These are phyloP conservation scores for Cyclophora punctaria DNA, from an alignment of 2,888 invertebrate genomes.

Conservation along the genomic window DNA sequence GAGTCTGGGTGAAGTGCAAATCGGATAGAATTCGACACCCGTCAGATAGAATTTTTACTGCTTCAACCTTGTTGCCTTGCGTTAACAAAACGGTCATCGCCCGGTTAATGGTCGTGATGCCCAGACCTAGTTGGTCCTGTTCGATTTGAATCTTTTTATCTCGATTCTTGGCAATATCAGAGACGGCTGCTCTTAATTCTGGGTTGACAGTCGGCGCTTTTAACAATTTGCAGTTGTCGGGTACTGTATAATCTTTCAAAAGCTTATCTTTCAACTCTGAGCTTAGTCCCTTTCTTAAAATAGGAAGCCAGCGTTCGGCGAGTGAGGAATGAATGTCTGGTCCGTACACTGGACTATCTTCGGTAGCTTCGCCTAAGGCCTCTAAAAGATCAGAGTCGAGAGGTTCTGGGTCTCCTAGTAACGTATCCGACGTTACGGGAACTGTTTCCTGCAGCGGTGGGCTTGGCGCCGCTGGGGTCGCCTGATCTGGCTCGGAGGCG, in stretches of 20 bases:
- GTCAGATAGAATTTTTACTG: constrained; percentile 5
- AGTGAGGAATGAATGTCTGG: not conserved
- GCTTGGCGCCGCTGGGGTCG: no score
- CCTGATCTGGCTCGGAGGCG: no score
- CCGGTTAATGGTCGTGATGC: no score
- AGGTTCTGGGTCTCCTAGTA: no score
- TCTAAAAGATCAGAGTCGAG: not conserved
- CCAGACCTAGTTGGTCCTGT: not conserved
- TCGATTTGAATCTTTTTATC: not conserved
- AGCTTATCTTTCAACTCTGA: constrained; percentile 3
- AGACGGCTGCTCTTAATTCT: constrained; percentile 2
- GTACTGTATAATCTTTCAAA: constrained; percentile 1
- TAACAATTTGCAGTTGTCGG: constrained; percentile 2
- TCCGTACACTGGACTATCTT: not conserved
- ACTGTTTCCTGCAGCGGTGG: not conserved
- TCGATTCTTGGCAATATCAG: not conserved
- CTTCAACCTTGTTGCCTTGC: not conserved
- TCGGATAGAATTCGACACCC: constrained; percentile 9
- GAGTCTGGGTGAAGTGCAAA: not conserved
- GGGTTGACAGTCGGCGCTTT: constrained; percentile 4
- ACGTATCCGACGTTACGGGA: not conserved
- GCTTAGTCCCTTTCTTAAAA: not conserved
- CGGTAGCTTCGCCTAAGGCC: not conserved
- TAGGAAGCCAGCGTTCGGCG: constrained; percentile 1
- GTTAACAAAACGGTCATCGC: not conserved